Base-by-base conservation (phyloP, 2,797 vertebrate genomes). In the Peromyscus nudipes region DNA sequence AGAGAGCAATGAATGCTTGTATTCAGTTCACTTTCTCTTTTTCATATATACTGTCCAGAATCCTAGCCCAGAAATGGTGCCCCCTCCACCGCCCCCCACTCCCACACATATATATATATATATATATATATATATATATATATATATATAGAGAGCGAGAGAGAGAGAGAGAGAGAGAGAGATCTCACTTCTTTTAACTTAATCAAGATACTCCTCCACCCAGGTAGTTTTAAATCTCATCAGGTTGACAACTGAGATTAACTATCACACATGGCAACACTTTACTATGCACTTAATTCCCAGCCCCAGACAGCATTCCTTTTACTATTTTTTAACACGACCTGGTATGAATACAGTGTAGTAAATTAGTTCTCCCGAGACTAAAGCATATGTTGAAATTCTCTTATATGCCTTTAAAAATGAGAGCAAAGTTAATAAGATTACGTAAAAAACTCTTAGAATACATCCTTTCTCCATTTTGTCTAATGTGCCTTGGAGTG, bases 401-500 rank as follows among this genome's bases (percentile, higher is more conserved):
- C 37, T 88, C 17, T 71, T 84, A 4, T 80, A 27, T 87, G 80
- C 40, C 25, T 62, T 83, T 95, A 88, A 92, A 97, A 90, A 76
- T 83, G 37, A 93, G 92, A 90, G 29, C 57, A 84, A 76, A 89
- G 55, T 87, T 60, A 94, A 69, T 79, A 34, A 94, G 81, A 71
- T 31, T 73, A 92, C 49, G n/a, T 37, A 93, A 89, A n/a, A 92
- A 76, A 62, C 31, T 71, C 1, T 73, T 71, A 92, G 16, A 80
- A 60, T 82, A 89, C 12, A 80, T 69, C 17, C 73, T 90, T 92
- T 95, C 16, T 92, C 40, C 8, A n/a, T 94, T 97, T 84, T 27
- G 21, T 84, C 4, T 89, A 43, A 43, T 64, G 52, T 81, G 23
- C 34, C 23, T 71, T 97, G 37, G 4, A 89, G 40, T 69, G 62